Evolutionary conservation across 2,797 vertebrate genomes (phyloP).

Genomic region (Coregonus sp.): DNA sequence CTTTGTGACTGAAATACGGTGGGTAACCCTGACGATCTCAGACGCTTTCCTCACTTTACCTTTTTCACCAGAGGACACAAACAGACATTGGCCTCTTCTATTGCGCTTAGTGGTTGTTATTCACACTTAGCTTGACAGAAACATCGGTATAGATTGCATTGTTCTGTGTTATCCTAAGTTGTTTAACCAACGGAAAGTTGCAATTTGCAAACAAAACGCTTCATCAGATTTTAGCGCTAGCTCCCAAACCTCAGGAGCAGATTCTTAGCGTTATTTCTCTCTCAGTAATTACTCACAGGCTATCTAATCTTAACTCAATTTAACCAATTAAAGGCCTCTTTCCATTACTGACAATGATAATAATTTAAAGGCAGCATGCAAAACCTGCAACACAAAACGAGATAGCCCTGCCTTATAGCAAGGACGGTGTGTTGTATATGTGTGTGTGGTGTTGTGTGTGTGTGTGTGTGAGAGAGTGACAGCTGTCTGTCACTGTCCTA

Average conservation of each 20-base stretch:
- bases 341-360: too few relatives aligned
- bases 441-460: too few relatives aligned
- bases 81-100: not conserved
- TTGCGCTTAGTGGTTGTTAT: not conserved
- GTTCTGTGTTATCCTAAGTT: not conserved
- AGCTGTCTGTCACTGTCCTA: not conserved
- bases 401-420: too few relatives aligned
- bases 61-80: not conserved
- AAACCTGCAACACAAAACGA: too few relatives aligned
- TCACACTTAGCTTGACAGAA: not conserved
- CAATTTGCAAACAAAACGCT: not conserved
- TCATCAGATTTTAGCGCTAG: not conserved
- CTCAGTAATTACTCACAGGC: too few relatives aligned
- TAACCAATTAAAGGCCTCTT: too few relatives aligned
- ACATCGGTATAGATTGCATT: not conserved
- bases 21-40: too few relatives aligned
- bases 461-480: too few relatives aligned
- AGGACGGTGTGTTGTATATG: too few relatives aligned
- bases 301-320: too few relatives aligned
- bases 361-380: too few relatives aligned
- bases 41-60: too few relatives aligned
- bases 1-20: not conserved
- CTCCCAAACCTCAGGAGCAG: not conserved
- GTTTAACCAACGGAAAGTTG: not conserved
- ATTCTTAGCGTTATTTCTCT: conserved; percentile 6